Conservation (phyloP, 1,140 invertebrate genomes). For the Copidosoma floridanum region DNA sequence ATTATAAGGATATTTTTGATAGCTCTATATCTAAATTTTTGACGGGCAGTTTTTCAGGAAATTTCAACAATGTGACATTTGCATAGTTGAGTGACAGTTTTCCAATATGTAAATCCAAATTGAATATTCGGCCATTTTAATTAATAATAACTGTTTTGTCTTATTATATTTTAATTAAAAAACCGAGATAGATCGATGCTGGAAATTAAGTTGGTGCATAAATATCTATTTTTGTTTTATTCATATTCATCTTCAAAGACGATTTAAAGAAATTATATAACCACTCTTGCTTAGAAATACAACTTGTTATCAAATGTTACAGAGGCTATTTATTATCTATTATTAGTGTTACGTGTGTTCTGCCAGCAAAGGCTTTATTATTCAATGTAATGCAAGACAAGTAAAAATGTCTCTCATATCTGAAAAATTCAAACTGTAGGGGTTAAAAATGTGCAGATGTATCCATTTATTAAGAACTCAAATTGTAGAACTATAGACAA, state of each 20-base stretch:
- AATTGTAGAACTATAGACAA: conserved; percentile 19
- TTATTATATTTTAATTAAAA: not conserved
- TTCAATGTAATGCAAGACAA: conserved; percentile 22
- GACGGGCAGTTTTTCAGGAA: not conserved
- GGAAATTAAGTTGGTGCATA: not conserved
- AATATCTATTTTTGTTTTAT: not conserved
- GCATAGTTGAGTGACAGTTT: not conserved
- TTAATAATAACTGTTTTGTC: conserved; percentile 4
- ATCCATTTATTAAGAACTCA: not conserved
- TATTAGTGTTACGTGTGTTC: conserved; percentile 23
- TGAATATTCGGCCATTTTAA: not conserved
- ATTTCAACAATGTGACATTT: not conserved
- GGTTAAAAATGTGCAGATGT: too few species aligned
- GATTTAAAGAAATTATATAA: conserved; percentile 1
- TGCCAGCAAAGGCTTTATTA: conserved; percentile 24
- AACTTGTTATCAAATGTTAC: not conserved
- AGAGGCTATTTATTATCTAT: too few species aligned
- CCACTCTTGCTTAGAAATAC: not conserved
- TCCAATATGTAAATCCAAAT: not conserved
- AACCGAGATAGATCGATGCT: not conserved
- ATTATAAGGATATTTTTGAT: conserved; percentile 9
- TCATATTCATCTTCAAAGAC: not conserved
- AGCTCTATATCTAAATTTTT: not conserved
- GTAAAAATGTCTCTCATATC: too few species aligned
- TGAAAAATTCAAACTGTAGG: too few species aligned